phyloP scores from a whole-genome alignment of 2,113 vertebrate genomes.

The Aptenodytes forsteri region DNA sequence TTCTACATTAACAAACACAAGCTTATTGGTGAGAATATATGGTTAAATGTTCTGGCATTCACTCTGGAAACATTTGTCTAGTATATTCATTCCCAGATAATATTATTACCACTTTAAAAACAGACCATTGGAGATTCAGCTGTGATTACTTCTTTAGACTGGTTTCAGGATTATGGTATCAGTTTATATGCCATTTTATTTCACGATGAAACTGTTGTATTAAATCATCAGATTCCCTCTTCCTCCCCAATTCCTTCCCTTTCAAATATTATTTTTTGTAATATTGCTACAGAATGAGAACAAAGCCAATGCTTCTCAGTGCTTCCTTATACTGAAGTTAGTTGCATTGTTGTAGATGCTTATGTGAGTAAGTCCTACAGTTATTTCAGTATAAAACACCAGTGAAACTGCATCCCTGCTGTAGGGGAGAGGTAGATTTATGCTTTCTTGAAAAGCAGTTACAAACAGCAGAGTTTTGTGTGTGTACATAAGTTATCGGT shows the following conservation, averaged over 20 bases:
- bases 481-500: rapidly evolving
- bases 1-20: constrained; percentile 22
- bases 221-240: neutral
- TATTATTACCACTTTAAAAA: neutral
- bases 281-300: neutral
- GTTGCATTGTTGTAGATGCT: neutral
- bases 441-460: neutral
- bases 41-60: constrained; percentile 28
- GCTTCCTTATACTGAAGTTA: neutral
- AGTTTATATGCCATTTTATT: neutral
- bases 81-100: neutral
- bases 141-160: neutral
- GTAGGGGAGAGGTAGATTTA: neutral
- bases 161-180: neutral
- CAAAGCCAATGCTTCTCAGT: neutral
- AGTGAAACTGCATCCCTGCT: neutral
- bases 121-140: neutral
- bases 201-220: neutral
- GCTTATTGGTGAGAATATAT: constrained; percentile 3
- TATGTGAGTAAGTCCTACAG: neutral
- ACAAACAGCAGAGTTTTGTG: neutral
- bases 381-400: neutral
- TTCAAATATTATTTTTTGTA: neutral
- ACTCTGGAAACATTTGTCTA: constrained; percentile 26
- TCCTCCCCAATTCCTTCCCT: neutral